These are phyloP conservation scores for Hirtodrosophila duncani DNA, from an alignment of 2,888 invertebrate genomes.

Conservation along the genomic window DNA sequence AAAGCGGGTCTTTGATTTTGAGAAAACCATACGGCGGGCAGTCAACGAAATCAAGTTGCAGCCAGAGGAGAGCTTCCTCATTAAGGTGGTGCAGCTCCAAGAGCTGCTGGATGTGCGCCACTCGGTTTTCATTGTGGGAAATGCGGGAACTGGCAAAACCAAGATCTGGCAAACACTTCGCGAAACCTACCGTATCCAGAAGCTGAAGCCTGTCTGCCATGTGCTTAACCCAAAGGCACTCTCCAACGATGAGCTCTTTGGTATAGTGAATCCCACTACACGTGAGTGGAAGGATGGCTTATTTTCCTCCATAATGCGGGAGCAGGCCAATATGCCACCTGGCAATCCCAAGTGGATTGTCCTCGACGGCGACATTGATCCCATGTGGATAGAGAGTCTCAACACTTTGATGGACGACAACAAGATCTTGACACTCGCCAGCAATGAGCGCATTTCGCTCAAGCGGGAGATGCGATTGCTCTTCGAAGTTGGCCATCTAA, in stretches of 20 bases:
- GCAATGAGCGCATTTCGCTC: slow-evolving; percentile 95
- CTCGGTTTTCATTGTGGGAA: slow-evolving; percentile 93
- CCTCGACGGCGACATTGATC: slow-evolving; percentile 92
- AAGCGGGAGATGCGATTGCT: slow-evolving; percentile 92
- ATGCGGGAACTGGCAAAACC: slow-evolving; percentile 94
- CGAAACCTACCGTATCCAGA: slow-evolving; percentile 83
- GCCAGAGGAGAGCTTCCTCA: slow-evolving; percentile 92
- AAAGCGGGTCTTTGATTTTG: slow-evolving; percentile 91
- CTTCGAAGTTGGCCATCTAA: slow-evolving; percentile 94
- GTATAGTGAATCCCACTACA: slow-evolving; percentile 94
- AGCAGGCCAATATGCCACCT: slow-evolving; percentile 91
- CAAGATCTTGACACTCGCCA: slow-evolving; percentile 95
- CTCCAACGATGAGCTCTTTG: slow-evolving; percentile 96
- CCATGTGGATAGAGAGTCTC: slow-evolving; percentile 94
- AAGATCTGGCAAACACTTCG: slow-evolving; percentile 95
- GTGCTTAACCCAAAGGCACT: slow-evolving; percentile 96
- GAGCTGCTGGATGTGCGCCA: slow-evolving; percentile 96
- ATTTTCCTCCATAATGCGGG: slow-evolving; percentile 95
- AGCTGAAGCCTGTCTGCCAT: slow-evolving; percentile 89
- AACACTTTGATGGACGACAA: slow-evolving; percentile 99
- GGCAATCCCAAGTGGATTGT: slow-evolving; percentile 96
- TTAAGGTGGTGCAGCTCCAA: slow-evolving; percentile 94
- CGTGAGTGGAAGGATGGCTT: slow-evolving; percentile 95
- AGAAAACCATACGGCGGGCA: slow-evolving; percentile 87
- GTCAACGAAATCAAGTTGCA: slow-evolving; percentile 91